Base-by-base conservation (phyloP, 2,888 invertebrate genomes). In the Drosophila niveifrons region DNA sequence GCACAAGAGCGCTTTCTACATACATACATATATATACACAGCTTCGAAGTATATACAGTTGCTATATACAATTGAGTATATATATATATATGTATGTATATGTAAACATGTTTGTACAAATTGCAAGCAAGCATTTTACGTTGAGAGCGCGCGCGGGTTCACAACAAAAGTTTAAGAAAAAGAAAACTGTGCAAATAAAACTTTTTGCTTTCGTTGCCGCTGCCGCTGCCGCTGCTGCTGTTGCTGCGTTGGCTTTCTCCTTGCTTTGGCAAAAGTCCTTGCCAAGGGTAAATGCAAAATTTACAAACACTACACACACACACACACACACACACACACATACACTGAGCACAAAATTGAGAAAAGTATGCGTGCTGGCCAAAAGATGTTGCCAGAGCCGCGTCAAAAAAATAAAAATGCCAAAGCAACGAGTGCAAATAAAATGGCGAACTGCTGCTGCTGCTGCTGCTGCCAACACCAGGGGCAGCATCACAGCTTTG, bases 221-320 rank as follows among this genome's bases (percentile, higher is more conserved):
- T 8, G 63, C 31, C 74, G 56, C 47, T 58, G 36, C 39, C 59
- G 48, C 50, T 63, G 46, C 53, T 58, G 53, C 39, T 62, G 15
- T 11, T 29, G 61, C 62, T 72, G 66, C 68, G 72, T 69, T 84
- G 44, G 74, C 67, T 81, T 80, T 70, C 59, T 58, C 62, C 55
- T 39, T 55, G 66, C 74, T 68, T 80, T 86, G 68, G 70, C 68
- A 82, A 78, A 89, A 90, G 89, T 90, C 89, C 89, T 90, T 90
- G 90, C 90, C 89, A 90, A 90, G 89, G 89, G 89, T 90, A 90
- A 90, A 90, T 90, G 89, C 90, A 90, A 90, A 90, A 88, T 83
- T 88, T 78, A 50, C 50, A 59, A 50, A 70, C 55, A 72, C n/a
- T n/a, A n/a, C 69, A 77, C 68, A 69, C 66, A 61, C 52, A 65